Evolutionary conservation across 2,797 vertebrate species (phyloP).

Genomic region (Sebastes umbrosus): DNA sequence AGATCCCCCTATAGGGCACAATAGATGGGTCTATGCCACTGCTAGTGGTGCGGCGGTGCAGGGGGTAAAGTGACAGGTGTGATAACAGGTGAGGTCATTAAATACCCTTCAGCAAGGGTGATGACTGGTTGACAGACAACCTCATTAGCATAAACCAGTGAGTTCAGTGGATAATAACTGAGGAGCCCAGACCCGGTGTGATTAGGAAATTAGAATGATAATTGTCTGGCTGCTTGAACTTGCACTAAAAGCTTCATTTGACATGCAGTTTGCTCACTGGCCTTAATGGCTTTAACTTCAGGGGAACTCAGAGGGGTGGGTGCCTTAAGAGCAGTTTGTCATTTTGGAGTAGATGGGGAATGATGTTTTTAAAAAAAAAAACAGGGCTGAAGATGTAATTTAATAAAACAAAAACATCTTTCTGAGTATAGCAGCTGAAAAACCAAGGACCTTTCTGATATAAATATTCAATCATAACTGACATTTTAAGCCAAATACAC

Average conservation of each 20-base stretch:
- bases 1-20: not conserved
- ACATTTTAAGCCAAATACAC: not conserved
- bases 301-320: not conserved
- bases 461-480: not conserved
- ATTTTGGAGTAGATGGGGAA: not conserved
- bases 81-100: constrained; percentile 8
- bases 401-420: not conserved
- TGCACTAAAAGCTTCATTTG: constrained; percentile 42
- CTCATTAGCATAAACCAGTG: constrained; percentile 20
- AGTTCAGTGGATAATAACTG: constrained; percentile 38
- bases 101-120: constrained; percentile 3
- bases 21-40: not conserved
- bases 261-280: constrained; percentile 31
- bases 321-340: constrained; percentile 3
- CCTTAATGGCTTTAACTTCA: constrained; percentile 36
- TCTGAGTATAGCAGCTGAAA: not conserved
- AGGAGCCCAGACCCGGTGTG: constrained; percentile 6
- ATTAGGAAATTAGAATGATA: constrained; percentile 32
- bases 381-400: not conserved
- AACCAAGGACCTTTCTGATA: not conserved
- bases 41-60: not conserved
- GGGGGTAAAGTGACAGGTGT: not conserved
- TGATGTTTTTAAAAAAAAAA: not conserved
- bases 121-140: constrained; percentile 27
- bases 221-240: constrained; percentile 41